Evolutionary conservation across 2,797 vertebrate species (phyloP), one percentile per base, ranked within the genome.

Genomic region (Gallinago nigripennis): DNA sequence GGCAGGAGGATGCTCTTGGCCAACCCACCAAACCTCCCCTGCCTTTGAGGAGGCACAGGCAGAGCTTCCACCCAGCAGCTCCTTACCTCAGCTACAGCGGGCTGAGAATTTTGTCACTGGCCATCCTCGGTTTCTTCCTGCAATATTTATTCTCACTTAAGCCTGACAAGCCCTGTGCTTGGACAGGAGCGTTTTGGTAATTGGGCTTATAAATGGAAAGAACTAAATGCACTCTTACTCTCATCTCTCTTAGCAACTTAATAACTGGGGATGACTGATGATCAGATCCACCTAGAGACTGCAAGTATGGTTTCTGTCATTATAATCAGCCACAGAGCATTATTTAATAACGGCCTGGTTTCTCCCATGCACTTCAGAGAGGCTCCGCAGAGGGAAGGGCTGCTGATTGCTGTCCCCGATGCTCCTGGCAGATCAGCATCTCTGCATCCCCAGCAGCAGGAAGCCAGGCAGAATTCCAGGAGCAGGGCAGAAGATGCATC

Each of bases 191-290:
- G 27, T 37, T 31, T 69, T 28, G 37, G 93, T 94, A 95, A 96
- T 90, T 86, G 80, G 87, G 48, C 85, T 94, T 87, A 92, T 87
- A 94, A 96, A 95, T 65, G 87, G 79, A 63, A 85, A 66, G 66
- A 82, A 56, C 58, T 64, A 80, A 7, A 50, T 5, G 85, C 63
- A 17, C 77, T 76, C 70, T 80, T 35, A 15, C 66, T 95, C 57
- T 81, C 71, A 25, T 78, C 86, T 91, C 91, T 90, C 85, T 83
- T 85, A 87, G 87, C 82, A 70, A 43, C 81, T 91, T 64, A 83
- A 78, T 92, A 90, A 94, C 72, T 33, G 86, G 60, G 72, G 87
- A 69, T 86, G 90, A 63, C 12, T 27, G 80, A 95, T 27, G 71
- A n/a, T 50, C 83, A 57, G 78, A 72, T 56, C 77, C 75, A 83